phyloP scores from a whole-genome alignment of 2,113 vertebrate genomes.

The Cololabis saira region DNA sequence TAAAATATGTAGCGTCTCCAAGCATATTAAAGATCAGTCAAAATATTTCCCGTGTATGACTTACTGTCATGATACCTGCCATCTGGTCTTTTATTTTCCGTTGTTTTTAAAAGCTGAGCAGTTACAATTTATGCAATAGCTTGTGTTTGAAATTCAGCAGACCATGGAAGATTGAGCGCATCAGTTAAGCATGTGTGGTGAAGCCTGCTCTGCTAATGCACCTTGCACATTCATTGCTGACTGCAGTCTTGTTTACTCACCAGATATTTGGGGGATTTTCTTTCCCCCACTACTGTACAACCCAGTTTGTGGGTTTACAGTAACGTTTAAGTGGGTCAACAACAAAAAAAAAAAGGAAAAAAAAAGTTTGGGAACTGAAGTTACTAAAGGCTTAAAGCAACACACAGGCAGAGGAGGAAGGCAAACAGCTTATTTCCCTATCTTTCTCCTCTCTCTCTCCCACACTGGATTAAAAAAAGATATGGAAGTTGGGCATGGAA shows the following conservation, averaged over 20 bases:
- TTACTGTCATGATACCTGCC: no score
- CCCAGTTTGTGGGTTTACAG: conserved; percentile 66
- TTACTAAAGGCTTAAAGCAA: conserved; percentile 76
- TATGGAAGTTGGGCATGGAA: conserved; percentile 73
- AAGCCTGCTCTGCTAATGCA: conserved; percentile 1
- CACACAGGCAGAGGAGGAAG: conserved; percentile 70
- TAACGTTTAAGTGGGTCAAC: conserved; percentile 76
- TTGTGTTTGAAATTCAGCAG: neutral
- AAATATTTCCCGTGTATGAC: no score
- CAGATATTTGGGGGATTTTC: neutral
- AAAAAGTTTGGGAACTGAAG: conserved; percentile 69
- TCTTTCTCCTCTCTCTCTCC: conserved; percentile 69
- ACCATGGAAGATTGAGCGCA: conserved; percentile 11
- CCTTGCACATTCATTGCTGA: neutral
- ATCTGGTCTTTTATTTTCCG: no score
- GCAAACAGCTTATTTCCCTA: conserved; percentile 75
- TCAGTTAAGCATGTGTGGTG: conserved; percentile 8
- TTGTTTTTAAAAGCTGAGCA: no score
- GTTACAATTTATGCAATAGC: neutral
- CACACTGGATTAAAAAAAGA: conserved; percentile 77
- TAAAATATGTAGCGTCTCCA: neutral
- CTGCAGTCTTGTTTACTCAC: conserved; percentile 42
- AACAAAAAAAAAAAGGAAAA: conserved; percentile 28
- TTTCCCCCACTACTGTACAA: conserved; percentile 52
- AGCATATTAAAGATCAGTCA: no score